Base-by-base conservation (phyloP, 1,140 invertebrate genomes). In the Nephila pilipes region DNA sequence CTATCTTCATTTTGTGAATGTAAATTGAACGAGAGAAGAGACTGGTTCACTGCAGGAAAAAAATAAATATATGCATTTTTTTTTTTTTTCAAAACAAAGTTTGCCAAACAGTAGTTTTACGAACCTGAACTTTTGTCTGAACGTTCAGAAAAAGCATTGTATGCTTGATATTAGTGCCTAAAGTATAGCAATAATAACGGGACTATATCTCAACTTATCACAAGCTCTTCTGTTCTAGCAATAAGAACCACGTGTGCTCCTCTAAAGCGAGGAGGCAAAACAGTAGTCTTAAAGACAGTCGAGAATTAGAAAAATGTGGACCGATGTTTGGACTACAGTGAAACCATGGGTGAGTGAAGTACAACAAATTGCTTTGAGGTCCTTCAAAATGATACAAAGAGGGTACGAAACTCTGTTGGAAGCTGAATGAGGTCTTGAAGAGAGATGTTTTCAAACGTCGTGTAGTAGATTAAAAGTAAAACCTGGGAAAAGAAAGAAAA, bases 311-410 rank as follows among this genome's bases (percentile, higher is more conserved):
- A 60, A 3, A 90, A 90, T 63, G 32, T 54, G n/a, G 18, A 63
- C 89, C 2, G 55, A 90, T 14, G 20, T 63, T 10, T 90, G 89
- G 89, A 32, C 60, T n/a, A 16, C 89, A 90, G 16, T 90, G 29
- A 90, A 83, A n/a, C 79, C 57, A 25, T 90, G 89, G 89, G 79
- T 83, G 81, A 90, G 89, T 63, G 89, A 79, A 4, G 83, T 83
- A 32, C 16, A 90, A 8, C 32, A 4, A 90, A 83, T 25, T 90
- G 89, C 18, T 20, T 81, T 32, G 60, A 63, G 36, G 25, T 20
- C 6, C 55, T 90, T 29, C 29, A 83, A 5, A 90, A 90, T 29
- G 89, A 63, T 5, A 90, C 89, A 2, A 83, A 63, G n/a, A 18
- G 32, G 63, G 0, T 79, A 90, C 18, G 79, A 81, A 6, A 60